Base-by-base conservation (phyloP, 2,888 invertebrate genomes). In the Acrocyrtus sp. region DNA sequence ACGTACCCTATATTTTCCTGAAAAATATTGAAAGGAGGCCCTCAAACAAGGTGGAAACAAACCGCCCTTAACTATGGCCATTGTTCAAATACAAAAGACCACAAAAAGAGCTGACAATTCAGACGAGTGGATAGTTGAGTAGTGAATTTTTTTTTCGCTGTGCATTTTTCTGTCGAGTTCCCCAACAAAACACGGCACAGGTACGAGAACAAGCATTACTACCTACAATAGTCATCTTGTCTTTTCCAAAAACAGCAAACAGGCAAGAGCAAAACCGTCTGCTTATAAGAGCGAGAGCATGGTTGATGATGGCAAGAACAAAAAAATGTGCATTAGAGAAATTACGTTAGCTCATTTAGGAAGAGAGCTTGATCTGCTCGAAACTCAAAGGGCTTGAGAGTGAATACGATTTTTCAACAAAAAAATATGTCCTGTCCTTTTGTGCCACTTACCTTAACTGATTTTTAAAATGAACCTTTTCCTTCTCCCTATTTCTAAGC, bases 41-140 rank as follows among this genome's bases (percentile, higher is more conserved):
- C 68, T 66, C 57, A 69, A 51, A 66, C 65, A 74, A 70, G 73
- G 68, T 76, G 78, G 80, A 79, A 80, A 80, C 78, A 79, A 80
- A 80, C 79, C 79, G 78, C 80, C 80, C 76, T 75, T 78, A 80
- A 80, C 80, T 78, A 78, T 69, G 51, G 39, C 74, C 72, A 78
- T 79, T 80, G 77, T 79, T 76, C 73, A 57, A 47, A 48, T 27
- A 69, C 57, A 73, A 72, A 75, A 74, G 68, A 26, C 72, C 61
- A 77, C 77, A 77, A 75, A 68, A n/a, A 57, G 70, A 70, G 60
- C 74, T 74, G 56, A 67, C 67, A 76, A 74, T 60, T 68, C 34
- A 22, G 21, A 21, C 43, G 62, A 61, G 50, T 50, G 24, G 58
- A 47, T 48, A 29, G 39, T 62, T 34, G n/a, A n/a, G 26, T 58